These are phyloP conservation scores for Meleagris gallopavo DNA, from an alignment of 2,113 vertebrate species.

Conservation along the genomic window DNA sequence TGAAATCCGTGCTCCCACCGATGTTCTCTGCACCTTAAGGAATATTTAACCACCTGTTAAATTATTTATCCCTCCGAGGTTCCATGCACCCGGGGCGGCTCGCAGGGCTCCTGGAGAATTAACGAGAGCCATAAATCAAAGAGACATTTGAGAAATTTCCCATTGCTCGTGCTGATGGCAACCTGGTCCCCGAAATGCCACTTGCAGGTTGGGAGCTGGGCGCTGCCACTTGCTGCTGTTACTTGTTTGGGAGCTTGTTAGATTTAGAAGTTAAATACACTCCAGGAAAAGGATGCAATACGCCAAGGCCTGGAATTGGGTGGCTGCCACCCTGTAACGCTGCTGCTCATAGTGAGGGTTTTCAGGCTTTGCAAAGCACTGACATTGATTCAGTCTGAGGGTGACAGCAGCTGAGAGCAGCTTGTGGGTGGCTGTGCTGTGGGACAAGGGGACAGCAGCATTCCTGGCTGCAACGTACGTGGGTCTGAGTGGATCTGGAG, in stretches of 20 bases:
- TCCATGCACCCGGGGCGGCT: constrained; percentile 66
- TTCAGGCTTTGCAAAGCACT: not conserved
- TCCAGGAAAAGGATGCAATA: not conserved
- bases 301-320: not conserved
- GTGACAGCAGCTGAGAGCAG: not conserved
- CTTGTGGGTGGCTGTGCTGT: not conserved
- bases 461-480: not conserved
- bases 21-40: constrained; percentile 71
- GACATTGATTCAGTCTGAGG: rapidly evolving
- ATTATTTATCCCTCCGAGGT: constrained; percentile 79
- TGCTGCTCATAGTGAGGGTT: not conserved
- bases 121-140: constrained; percentile 85
- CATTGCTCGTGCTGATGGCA: not conserved
- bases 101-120: constrained; percentile 75
- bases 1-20: not conserved
- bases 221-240: constrained; percentile 32
- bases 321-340: constrained; percentile 1
- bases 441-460: rapidly evolving
- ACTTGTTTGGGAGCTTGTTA: constrained; percentile 53
- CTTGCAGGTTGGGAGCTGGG: not conserved
- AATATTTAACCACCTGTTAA: constrained; percentile 81
- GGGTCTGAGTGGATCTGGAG: not conserved
- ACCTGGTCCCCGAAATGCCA: constrained; percentile 54
- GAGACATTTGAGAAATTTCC: constrained; percentile 75
- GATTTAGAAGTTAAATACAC: constrained; percentile 42